Base-by-base conservation (phyloP, 2,888 invertebrate species). In the Adelphocoris suturalis region DNA sequence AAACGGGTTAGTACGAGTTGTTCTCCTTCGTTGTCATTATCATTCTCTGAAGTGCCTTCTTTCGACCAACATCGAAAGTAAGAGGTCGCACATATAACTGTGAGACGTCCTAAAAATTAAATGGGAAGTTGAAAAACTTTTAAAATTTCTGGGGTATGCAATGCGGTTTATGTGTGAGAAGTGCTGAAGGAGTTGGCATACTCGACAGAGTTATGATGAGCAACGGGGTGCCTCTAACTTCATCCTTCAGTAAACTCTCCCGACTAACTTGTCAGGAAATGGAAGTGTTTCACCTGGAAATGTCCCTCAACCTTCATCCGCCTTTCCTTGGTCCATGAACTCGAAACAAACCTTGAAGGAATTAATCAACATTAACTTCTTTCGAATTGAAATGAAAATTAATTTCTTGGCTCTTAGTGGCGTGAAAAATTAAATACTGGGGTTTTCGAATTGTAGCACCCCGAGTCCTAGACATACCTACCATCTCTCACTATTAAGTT, bases 221-320 rank as follows among this genome's bases (percentile, higher is more conserved):
- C 37, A 9, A 28, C 55, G 84, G 84, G 55, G 84, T 47, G 13
- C n/a, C 19, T 57, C n/a, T 28, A 85, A 85, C 85, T 85, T 61
- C 85, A 85, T 85, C 55, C 85, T 85, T 57, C 61, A 28, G 55
- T 85, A 23, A 85, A 55, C 85, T 85, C 85, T 57, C 55, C 61
- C n/a, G 85, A 28, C 85, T 61, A 85, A 85, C 85, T 85, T 85
- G 85, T 85, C 85, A 85, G 57, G 85, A 85, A 85, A 19, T 85
- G 61, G 55, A 85, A 84, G 84, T 84, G 85, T 85, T 85, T 85
- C 85, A 85, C 85, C 85, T 85, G 85, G 85, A 85, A 52, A 82
- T 52, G 55, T 55, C 27, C 47, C 52, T 82, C 82, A 82, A 47
- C 14, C 48, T 46, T 52, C 28, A 19, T 14, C 82, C 16, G 27